Evolutionary conservation across 2,888 invertebrate species (phyloP), one percentile per base, ranked within the genome.

Genomic region (Erpobdella octoculata): DNA sequence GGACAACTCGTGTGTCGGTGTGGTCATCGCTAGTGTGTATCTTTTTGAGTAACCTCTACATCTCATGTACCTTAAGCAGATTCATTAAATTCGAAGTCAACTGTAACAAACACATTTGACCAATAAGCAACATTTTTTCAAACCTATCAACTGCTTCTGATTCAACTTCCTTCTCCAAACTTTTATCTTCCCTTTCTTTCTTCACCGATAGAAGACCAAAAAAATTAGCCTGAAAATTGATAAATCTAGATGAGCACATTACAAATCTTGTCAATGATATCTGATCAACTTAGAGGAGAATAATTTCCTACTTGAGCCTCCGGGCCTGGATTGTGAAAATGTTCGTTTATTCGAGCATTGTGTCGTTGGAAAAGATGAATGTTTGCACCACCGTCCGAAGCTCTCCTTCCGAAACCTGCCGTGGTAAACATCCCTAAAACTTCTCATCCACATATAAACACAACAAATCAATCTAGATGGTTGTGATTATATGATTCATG

Each of bases 21-120:
- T 73, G 1, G 83, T 83, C 76, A 84, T 80, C 2, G 90, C 89
- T 82, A 91, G 87, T 0, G 91, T 91, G 80, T 91, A 91, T 0
- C 91, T 85, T 79, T 91, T 90, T 31, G 86, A 86, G 78, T 88
- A 88, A 31, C 91, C 91, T 21, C 91, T 86, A 58, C 86, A 88
- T 81, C 89, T 86, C 88, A 91, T 88, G 79, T 91, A 91, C 80
- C 91, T 91, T 53, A 15, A n/a, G n/a, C n/a, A n/a, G n/a, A n/a
- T n/a, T n/a, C n/a, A n/a, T n/a, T n/a, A n/a, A n/a, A n/a, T n/a
- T n/a, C n/a, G n/a, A n/a, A n/a, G n/a, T n/a, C n/a, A n/a, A n/a
- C n/a, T n/a, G n/a, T n/a, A n/a, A n/a, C n/a, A n/a, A n/a, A n/a
- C n/a, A n/a, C n/a, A n/a, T n/a, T n/a, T n/a, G n/a, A n/a, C n/a